A percentile compares a stretch with the other conserved stretches of the same genome.
Conservation (phyloP, 1,140 invertebrate genomes). For the Chironomus striatipennis region DNA sequence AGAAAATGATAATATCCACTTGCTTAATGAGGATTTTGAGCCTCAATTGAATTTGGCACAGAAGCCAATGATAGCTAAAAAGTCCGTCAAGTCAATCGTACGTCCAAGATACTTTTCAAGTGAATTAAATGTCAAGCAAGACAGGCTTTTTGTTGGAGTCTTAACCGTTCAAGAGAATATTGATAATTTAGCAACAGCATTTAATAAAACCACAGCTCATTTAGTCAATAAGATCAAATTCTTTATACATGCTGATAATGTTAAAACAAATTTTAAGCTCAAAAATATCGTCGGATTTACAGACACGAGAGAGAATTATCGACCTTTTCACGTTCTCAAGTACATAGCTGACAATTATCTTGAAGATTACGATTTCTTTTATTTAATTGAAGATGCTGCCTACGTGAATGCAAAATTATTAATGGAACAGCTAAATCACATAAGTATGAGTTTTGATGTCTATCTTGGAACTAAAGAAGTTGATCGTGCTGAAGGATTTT, state of each 20-base stretch:
- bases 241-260: slow-evolving; percentile 58
- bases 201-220: slow-evolving; percentile 72
- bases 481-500: slow-evolving; percentile 35
- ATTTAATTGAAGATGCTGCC: slow-evolving; percentile 70
- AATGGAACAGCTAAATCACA: slow-evolving; percentile 56
- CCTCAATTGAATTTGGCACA: slow-evolving; percentile 39
- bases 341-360: slow-evolving; percentile 83
- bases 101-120: slow-evolving; percentile 86
- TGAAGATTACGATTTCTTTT: slow-evolving; percentile 84
- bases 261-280: slow-evolving; percentile 55
- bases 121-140: slow-evolving; percentile 74
- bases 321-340: slow-evolving; percentile 76
- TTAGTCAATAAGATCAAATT: slow-evolving; percentile 69
- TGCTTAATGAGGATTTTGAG: slow-evolving; percentile 38
- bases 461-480: slow-evolving; percentile 55
- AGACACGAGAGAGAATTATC: slow-evolving; percentile 60
- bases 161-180: slow-evolving; percentile 64
- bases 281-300: slow-evolving; percentile 73
- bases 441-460: slow-evolving; percentile 74
- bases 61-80: slow-evolving; percentile 39
- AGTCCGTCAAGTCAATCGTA: slow-evolving; percentile 45
- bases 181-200: slow-evolving; percentile 56
- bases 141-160: slow-evolving; percentile 80
- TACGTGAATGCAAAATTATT: slow-evolving; percentile 69
- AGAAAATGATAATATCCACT: slow-evolving; percentile 31